Evolutionary conservation across 2,888 invertebrate genomes (phyloP).

Genomic region (Caenorhabditis angaria): DNA sequence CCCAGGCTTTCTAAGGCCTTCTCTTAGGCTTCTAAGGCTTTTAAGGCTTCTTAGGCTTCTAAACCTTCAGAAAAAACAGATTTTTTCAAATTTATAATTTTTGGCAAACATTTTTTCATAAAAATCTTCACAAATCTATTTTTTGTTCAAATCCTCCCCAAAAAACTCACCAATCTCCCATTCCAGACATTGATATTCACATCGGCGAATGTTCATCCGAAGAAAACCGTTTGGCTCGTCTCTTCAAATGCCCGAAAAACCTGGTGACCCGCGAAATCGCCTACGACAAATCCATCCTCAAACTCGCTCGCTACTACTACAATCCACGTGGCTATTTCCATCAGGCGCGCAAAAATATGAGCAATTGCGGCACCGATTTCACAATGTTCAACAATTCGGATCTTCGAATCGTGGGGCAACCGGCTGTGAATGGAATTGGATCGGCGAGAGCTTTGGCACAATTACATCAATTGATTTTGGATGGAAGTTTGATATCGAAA

Average conservation of each 20-base stretch:
- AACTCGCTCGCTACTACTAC: conserved; percentile 41
- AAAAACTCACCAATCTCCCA: too few relatives aligned
- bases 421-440: conserved; percentile 69
- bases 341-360: conserved; percentile 39
- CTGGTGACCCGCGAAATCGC: conserved; percentile 38
- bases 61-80: too few relatives aligned
- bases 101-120: too few relatives aligned
- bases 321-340: conserved; percentile 48
- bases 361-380: conserved; percentile 41
- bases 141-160: too few relatives aligned
- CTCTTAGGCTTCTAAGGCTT: too few relatives aligned
- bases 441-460: conserved; percentile 71
- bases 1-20: too few relatives aligned
- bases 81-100: too few relatives aligned
- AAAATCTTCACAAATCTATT: too few relatives aligned
- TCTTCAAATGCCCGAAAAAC: conserved; percentile 36
- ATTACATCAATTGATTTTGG: conserved; percentile 70
- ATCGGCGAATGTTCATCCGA: conserved; percentile 69
- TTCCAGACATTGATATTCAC: conserved; percentile 70
- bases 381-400: conserved; percentile 68
- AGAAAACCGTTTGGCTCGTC: conserved; percentile 63
- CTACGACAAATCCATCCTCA: conserved; percentile 39
- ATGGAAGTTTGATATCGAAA: conserved; percentile 57
- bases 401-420: conserved; percentile 62
- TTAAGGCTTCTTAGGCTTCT: too few relatives aligned